Conservation (phyloP, 2,888 invertebrate genomes). For the Deroplatys truncata region DNA sequence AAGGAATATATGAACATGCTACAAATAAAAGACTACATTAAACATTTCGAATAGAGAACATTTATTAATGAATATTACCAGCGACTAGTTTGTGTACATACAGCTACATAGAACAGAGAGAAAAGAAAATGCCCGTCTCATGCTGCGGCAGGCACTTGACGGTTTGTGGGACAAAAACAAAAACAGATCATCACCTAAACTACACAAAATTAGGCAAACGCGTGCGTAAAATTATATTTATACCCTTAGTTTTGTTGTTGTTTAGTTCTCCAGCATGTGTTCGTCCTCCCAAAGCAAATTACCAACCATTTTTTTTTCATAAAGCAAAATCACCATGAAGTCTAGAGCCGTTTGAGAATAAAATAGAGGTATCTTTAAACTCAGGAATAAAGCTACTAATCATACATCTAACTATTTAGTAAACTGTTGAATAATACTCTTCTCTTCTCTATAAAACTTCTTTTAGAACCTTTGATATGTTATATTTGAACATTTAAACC, state of each 20-base stretch:
- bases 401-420: background rate
- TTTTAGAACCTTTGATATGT: background rate
- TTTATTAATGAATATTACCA: conserved; percentile 16
- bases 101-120: conserved; percentile 12
- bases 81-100: conserved; percentile 12
- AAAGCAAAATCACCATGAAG: background rate
- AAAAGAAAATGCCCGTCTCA: background rate
- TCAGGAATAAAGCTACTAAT: background rate
- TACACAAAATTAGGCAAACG: background rate
- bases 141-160: background rate
- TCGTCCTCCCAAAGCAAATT: background rate
- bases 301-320: background rate
- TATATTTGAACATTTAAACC: background rate
- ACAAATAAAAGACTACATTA: background rate
- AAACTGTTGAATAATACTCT: background rate
- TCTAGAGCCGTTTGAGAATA: background rate
- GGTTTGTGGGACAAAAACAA: background rate
- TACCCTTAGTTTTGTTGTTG: background rate
- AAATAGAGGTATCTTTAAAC: background rate
- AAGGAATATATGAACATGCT: too few species aligned
- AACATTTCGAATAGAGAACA: conserved; percentile 4
- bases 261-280: background rate
- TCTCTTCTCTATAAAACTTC: background rate
- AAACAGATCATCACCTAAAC: background rate
- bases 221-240: background rate